Conservation (phyloP, 2,113 vertebrate genomes). For the Maccullochella peelii region DNA sequence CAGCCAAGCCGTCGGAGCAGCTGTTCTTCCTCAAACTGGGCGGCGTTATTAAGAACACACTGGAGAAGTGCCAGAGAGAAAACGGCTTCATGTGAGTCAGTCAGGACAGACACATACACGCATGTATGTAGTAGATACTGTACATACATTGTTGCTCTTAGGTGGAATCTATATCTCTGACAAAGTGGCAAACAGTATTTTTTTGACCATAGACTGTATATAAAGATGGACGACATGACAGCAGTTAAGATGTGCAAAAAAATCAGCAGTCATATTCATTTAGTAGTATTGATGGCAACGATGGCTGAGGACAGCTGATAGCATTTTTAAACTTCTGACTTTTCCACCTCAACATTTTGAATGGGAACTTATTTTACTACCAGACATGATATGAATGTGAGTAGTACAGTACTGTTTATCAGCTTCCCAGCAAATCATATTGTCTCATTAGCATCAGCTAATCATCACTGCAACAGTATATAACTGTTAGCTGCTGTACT, state of each 20-base stretch:
- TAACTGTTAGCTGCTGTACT: not conserved
- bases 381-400: too few relatives aligned
- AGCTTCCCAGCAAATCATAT: not conserved
- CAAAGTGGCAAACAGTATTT: not conserved
- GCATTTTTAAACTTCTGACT: not conserved
- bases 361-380: too few relatives aligned
- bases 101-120: not conserved
- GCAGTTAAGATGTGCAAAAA: too few relatives aligned
- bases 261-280: too few relatives aligned
- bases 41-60: slow-evolving; percentile 90
- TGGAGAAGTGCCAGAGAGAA: slow-evolving; percentile 97
- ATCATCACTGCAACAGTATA: not conserved
- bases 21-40: slow-evolving; percentile 97
- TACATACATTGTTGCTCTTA: not conserved
- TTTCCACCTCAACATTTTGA: not conserved
- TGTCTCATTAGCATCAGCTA: not conserved
- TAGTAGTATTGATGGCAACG: too few relatives aligned
- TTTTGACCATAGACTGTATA: too few relatives aligned
- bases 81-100: slow-evolving; percentile 97
- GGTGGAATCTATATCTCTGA: not conserved
- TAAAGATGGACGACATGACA: too few relatives aligned
- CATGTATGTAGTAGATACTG: too few relatives aligned
- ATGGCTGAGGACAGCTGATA: not conserved
- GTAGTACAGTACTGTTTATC: not conserved
- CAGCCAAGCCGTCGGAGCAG: slow-evolving; percentile 95